Percentiles rank a stretch among this genome's conserved stretches.
Evolutionary conservation across 2,113 vertebrate genomes (phyloP).

Genomic region (Paradisaea rubra): DNA sequence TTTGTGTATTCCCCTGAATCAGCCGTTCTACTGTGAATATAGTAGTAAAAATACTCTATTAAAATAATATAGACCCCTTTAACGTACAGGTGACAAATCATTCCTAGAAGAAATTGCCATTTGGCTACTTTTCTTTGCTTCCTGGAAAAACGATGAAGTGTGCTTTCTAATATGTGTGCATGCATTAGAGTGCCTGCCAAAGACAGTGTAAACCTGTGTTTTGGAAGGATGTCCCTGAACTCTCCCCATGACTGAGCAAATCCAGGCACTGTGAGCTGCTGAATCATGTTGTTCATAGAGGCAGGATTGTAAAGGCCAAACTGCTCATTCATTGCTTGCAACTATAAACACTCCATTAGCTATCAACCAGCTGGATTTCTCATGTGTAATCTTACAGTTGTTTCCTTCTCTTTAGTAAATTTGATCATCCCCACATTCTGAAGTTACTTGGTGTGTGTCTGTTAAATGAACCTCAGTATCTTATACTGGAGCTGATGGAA

Average conservation of each 20-base stretch:
- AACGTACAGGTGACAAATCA: not conserved
- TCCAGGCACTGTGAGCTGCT: not conserved
- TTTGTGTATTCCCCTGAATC: not conserved
- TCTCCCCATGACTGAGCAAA: not conserved
- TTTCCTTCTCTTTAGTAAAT: constrained; percentile 66
- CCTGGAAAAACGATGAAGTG: not conserved
- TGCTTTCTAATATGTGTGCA: not conserved
- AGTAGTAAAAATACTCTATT: not conserved
- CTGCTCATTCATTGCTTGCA: not conserved
- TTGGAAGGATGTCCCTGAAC: not conserved
- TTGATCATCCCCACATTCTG: constrained; percentile 78
- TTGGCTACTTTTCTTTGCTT: not conserved
- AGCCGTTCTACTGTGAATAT: not conserved
- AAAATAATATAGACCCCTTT: not conserved
- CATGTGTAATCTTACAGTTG: not conserved
- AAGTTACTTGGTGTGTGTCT: constrained; percentile 74
- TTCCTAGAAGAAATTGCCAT: not conserved
- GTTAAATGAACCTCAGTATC: constrained; percentile 75
- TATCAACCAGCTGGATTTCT: not conserved
- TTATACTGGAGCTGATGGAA: constrained; percentile 79
- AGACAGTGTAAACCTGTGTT: not conserved
- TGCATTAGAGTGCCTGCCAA: not conserved
- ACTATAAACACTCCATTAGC: not conserved
- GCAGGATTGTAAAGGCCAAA: not conserved
- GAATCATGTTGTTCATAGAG: not conserved